phyloP scores from a whole-genome alignment of 1,140 invertebrate genomes.

The Cherax destructor region DNA sequence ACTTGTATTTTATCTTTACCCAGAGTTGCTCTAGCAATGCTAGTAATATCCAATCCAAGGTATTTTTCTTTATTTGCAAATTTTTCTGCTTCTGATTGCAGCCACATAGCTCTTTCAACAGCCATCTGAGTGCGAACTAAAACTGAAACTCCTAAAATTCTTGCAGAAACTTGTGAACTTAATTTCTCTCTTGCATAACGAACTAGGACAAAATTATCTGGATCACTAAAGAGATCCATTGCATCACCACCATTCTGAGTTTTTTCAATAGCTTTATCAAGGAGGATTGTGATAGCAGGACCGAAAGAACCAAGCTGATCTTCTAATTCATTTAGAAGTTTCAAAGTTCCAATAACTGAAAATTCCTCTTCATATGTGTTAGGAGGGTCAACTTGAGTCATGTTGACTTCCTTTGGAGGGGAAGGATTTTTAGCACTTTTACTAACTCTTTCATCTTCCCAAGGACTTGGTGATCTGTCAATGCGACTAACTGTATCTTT shows the following conservation, averaged over 20 bases:
- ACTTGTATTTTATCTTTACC: conserved; percentile 70
- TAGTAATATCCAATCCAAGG: conserved; percentile 63
- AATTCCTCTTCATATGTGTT: conserved; percentile 54
- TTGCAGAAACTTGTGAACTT: conserved; percentile 46
- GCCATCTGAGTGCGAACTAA: conserved; percentile 53
- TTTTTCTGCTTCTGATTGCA: conserved; percentile 64
- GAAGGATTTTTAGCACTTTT: conserved; percentile 45
- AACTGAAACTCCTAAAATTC: conserved; percentile 47
- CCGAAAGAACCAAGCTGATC: conserved; percentile 67
- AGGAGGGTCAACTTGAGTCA: neutral
- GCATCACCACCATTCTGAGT: conserved; percentile 51
- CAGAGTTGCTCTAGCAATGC: conserved; percentile 62
- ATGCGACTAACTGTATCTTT: conserved; percentile 13
- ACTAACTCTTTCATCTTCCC: conserved; percentile 39
- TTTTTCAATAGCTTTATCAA: conserved; percentile 47
- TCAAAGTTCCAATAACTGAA: conserved; percentile 70
- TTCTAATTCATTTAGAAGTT: conserved; percentile 66
- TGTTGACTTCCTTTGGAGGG: neutral
- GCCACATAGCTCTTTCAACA: conserved; percentile 70
- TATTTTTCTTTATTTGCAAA: conserved; percentile 39
- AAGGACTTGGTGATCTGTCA: conserved; percentile 64
- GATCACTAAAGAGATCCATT: conserved; percentile 65
- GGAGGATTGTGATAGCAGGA: conserved; percentile 59
- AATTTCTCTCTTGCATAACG: conserved; percentile 67
- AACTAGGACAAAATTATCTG: conserved; percentile 63